Base-by-base conservation (phyloP, 2,113 vertebrate genomes). In the Leucopternis melanops region DNA sequence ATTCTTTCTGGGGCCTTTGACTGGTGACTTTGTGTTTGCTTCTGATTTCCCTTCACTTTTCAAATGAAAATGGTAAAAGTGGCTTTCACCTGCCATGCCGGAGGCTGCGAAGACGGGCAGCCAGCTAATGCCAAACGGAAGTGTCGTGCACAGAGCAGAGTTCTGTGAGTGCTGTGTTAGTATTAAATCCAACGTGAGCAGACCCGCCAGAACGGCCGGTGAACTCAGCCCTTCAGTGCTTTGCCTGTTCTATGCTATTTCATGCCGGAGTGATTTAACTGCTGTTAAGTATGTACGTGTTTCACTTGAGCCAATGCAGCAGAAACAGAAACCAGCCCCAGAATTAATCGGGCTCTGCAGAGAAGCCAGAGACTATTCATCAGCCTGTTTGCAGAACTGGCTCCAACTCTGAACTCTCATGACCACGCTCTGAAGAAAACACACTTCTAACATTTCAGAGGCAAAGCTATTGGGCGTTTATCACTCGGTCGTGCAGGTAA, bases 41-140 rank as follows among this genome's bases (percentile, higher is more conserved):
- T 59, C 58, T 32, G 15, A 62, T 16, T 62, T 81, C 29, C 59
- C 66, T 62, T 82, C 50, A 13, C 34, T 70, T 78, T 66, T 74
- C 19, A 44, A 10, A 36, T 20, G 47, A 63, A 72, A 81, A n/a
- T 2, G 15, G 23, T 9, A 21, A 11, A 55, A 69, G 23, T 20
- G 50, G 71, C n/a, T 45, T 86, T 59, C 47, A 50, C 29, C 42
- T 84, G 42, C 57, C 27, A 2, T 3, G 63, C n/a, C 15, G 40
- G 49, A 23, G 1, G 0, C 3, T 50, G 65, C 0, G 2, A 57
- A 54, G 81, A 23, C 9, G 11, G 38, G 50, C 66, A 55, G 66
- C 10, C n/a, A 67, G 31, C 54, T 47, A 44, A 44, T 3, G 13
- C 40, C 19, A 36, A 44, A n/a, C 1, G 20, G 36, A 32, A 52